Conservation (phyloP, 2,113 vertebrate genomes). For the Actenoides lindsayi region DNA sequence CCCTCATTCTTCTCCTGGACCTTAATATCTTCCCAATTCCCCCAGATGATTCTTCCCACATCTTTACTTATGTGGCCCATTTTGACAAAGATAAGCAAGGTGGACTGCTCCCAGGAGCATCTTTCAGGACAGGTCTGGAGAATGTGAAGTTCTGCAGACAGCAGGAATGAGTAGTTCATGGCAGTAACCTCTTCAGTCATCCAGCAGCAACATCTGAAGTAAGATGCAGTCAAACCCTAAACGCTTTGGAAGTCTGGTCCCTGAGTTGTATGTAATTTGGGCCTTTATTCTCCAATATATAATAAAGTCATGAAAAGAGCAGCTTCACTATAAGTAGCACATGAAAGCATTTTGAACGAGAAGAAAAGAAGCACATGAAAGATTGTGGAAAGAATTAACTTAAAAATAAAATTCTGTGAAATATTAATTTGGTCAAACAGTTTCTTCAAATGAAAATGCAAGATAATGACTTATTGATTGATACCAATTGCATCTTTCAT, state of each 20-base stretch:
- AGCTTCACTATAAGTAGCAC: not conserved
- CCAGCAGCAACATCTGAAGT: not conserved
- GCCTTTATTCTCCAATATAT: not conserved
- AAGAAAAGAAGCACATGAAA: not conserved
- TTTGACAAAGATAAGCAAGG: not conserved
- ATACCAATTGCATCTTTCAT: not conserved
- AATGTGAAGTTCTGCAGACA: not conserved
- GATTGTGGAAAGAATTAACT: not conserved
- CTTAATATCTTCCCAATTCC: not conserved
- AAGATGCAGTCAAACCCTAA: not conserved
- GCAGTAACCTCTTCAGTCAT: not conserved
- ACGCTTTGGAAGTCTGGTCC: not conserved
- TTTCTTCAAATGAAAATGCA: not conserved
- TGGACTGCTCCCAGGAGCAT: accelerated
- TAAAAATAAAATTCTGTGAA: not conserved
- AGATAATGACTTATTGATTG: not conserved
- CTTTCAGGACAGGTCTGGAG: not conserved
- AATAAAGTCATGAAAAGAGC: not conserved
- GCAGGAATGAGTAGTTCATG: not conserved
- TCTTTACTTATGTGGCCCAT: not conserved
- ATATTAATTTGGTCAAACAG: not conserved
- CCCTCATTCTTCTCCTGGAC: not conserved
- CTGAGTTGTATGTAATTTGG: accelerated
- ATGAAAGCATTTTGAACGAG: not conserved
- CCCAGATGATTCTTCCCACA: not conserved